Percentiles rank a stretch among this genome's conserved stretches.
Conservation (phyloP, 2,113 vertebrate genomes). For the Procavia capensis region DNA sequence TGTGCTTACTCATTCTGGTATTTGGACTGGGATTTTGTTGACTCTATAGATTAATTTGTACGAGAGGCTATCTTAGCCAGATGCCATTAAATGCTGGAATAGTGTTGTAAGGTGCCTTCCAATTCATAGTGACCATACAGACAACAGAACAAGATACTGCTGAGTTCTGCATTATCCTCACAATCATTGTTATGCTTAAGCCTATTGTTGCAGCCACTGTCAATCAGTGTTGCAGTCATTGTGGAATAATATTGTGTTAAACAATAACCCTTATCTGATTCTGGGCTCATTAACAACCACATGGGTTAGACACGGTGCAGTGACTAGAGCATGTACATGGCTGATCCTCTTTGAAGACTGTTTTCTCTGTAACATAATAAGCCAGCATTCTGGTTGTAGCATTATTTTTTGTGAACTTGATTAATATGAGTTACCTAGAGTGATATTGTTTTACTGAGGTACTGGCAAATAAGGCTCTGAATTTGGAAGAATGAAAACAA, state of each 20-base stretch:
- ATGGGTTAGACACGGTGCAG: background rate
- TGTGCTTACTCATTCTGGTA: background rate
- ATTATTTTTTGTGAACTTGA: background rate
- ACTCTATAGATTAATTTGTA: background rate
- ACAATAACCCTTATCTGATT: background rate
- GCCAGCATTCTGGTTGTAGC: background rate
- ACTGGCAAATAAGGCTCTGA: background rate
- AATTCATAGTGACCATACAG: too few relatives aligned
- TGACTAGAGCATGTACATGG: background rate
- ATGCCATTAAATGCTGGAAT: background rate
- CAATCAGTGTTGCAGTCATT: too few relatives aligned
- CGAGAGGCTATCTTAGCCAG: background rate
- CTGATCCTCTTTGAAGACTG: background rate
- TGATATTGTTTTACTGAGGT: background rate
- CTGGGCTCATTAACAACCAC: background rate
- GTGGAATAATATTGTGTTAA: background rate
- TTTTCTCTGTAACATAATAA: conserved; percentile 7
- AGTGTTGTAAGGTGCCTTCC: too few relatives aligned
- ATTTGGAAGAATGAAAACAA: conserved; percentile 6
- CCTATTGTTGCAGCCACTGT: too few relatives aligned
- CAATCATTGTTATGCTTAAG: too few relatives aligned
- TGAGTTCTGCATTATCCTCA: too few relatives aligned
- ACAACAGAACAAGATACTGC: too few relatives aligned
- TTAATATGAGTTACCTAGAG: background rate
- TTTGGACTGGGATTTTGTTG: conserved; percentile 22